A percentile compares a stretch with the other conserved stretches of the same genome.
Conservation (phyloP, 2,797 vertebrate genomes). For the Acanthiza pusilla region DNA sequence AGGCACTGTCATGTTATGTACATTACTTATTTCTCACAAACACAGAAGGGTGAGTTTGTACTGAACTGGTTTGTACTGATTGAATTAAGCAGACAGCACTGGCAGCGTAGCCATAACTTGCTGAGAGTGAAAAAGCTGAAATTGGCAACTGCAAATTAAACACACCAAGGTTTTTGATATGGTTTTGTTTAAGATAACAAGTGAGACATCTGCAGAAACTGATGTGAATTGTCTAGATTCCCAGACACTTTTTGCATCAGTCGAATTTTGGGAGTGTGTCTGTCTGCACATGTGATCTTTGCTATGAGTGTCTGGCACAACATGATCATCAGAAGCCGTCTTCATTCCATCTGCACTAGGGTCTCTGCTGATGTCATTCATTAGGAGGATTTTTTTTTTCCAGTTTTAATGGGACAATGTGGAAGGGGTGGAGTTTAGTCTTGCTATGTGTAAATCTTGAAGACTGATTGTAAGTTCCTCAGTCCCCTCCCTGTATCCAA, state of each 20-base stretch:
- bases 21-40: slow-evolving; percentile 1
- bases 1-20: neutral
- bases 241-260: slow-evolving; percentile 57
- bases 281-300: slow-evolving; percentile 63
- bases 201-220: slow-evolving; percentile 69
- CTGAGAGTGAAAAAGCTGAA: slow-evolving; percentile 67
- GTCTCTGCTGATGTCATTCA: slow-evolving; percentile 47
- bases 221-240: slow-evolving; percentile 60
- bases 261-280: slow-evolving; percentile 8
- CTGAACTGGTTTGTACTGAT: neutral
- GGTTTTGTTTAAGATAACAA: slow-evolving; percentile 70
- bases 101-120: slow-evolving; percentile 43
- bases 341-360: neutral
- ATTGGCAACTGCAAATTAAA: slow-evolving; percentile 60
- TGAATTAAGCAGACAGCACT: slow-evolving; percentile 57
- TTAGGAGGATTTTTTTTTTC: neutral
- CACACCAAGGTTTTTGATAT: slow-evolving; percentile 65
- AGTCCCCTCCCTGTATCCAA: neutral
- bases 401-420: neutral
- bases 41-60: slow-evolving; percentile 31
- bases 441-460: neutral
- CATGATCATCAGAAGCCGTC: neutral
- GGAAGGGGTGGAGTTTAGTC: neutral
- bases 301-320: slow-evolving; percentile 47
- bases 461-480: neutral